Evolutionary conservation across 1,140 invertebrate species (phyloP).

Genomic region (Zaprionus vittiger): DNA sequence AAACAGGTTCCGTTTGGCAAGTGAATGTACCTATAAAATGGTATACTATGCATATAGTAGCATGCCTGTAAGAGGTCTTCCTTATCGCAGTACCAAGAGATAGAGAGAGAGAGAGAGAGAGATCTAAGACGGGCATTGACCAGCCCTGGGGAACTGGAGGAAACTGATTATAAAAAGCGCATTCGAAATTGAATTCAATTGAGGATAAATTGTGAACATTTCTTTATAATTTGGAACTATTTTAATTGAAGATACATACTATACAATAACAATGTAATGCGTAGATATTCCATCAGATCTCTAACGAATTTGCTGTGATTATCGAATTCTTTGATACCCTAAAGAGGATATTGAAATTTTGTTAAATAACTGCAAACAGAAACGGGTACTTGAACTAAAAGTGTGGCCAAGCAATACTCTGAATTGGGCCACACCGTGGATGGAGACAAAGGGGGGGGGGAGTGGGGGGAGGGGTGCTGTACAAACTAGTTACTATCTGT

Average conservation of each 20-base stretch:
- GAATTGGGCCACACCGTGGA: neutral
- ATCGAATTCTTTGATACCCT: neutral
- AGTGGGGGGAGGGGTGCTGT: neutral
- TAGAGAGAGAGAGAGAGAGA: neutral
- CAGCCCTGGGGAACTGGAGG: neutral
- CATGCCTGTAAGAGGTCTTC: neutral
- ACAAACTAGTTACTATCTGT: neutral
- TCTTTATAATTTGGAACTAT: neutral
- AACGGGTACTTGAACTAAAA: no score
- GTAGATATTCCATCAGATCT: neutral
- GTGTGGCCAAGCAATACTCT: no score
- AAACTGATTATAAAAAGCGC: neutral
- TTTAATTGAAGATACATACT: neutral
- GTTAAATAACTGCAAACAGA: neutral
- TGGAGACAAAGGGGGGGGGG: neutral
- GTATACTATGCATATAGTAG: neutral
- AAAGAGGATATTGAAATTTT: neutral
- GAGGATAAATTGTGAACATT: neutral
- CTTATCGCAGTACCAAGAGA: slow-evolving; percentile 9
- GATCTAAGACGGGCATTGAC: slow-evolving; percentile 22
- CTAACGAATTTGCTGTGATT: neutral
- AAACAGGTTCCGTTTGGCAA: slow-evolving; percentile 47
- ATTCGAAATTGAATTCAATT: neutral
- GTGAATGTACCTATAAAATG: slow-evolving; percentile 65
- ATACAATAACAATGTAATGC: neutral